Base-by-base conservation (phyloP, 1,140 invertebrate genomes). In the Coelopa frigida region DNA sequence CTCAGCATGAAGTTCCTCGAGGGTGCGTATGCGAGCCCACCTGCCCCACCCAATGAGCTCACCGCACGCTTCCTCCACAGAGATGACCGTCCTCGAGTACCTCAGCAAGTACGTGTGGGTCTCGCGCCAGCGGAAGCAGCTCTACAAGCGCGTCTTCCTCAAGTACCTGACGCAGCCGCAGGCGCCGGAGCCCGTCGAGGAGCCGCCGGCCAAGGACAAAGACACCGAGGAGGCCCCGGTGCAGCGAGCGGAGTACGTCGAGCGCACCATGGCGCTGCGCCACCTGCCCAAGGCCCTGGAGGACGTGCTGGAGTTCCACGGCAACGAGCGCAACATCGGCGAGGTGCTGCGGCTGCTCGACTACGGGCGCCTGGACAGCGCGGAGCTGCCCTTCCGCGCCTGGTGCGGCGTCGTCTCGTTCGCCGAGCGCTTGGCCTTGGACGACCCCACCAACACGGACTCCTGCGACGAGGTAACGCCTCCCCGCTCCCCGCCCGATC, bases 371-470 rank as follows among this genome's bases (percentile, higher is more conserved):
- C n/a, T 44, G 2, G 43, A 26, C 39, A 8, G 35, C 41, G 31
- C 7, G 50, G 52, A 2, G 42, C 48, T 73, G 7, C 66, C 68
- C 54, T 79, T 78, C 53, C 68, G 76, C 3, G 61, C 66, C 11
- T 80, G 76, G 75, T 78, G 76, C 49, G 77, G 77, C 7, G 57
- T 79, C n/a, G 76, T 77, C n/a, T 75, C 77, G 0, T 68, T 73
- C 29, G 69, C 66, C 5, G 78, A 80, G 45, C 66, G 78, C 41
- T 48, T 73, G 5, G 46, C 77, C 0, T 56, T 74, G 15, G 57
- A 68, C 4, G 53, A 73, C 20, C 53, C 61, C 1, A 51, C 24
- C 3, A 58, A 58, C 31, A 59, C 72, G 8, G 49, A 70, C 40
- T 66, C 66, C 3, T 58, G 61, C 48, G 66, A 70, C 49, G 66